phyloP scores from a whole-genome alignment of 2,888 invertebrate genomes.

The Graphium colonna region DNA sequence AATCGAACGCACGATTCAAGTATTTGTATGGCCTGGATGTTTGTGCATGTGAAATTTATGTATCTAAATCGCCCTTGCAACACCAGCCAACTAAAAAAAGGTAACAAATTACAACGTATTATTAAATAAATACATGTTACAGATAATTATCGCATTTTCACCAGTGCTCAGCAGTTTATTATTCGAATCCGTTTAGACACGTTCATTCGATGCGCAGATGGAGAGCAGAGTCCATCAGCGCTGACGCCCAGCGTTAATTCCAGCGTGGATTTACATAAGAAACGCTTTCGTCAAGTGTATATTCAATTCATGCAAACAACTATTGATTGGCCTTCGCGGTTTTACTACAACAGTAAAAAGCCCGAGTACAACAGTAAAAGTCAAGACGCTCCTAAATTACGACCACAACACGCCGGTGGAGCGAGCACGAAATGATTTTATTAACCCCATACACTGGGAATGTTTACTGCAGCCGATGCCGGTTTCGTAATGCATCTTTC shows the following conservation, averaged over 20 bases:
- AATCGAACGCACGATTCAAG: too few species aligned
- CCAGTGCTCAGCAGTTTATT: slow-evolving; percentile 14
- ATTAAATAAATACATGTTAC: too few species aligned
- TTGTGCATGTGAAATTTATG: too few species aligned
- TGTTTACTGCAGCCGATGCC: slow-evolving; percentile 44
- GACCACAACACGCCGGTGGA: slow-evolving; percentile 43
- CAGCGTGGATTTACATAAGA: slow-evolving; percentile 26
- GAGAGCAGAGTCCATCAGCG: too few species aligned
- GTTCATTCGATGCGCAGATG: slow-evolving; percentile 16
- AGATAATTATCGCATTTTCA: too few species aligned
- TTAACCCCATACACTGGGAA: slow-evolving; percentile 53
- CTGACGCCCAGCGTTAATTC: slow-evolving; percentile 13
- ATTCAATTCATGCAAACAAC: slow-evolving; percentile 41
- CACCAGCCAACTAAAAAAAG: too few species aligned
- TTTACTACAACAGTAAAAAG: slow-evolving; percentile 65
- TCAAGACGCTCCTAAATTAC: slow-evolving; percentile 60
- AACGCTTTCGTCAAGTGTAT: slow-evolving; percentile 29
- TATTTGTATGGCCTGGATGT: too few species aligned
- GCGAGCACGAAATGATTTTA: slow-evolving; percentile 66
- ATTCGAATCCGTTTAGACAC: slow-evolving; percentile 7
- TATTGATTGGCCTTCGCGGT: slow-evolving; percentile 56
- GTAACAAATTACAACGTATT: too few species aligned
- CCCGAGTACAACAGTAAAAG: slow-evolving; percentile 65
- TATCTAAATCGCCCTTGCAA: too few species aligned
- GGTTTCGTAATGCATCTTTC: slow-evolving; percentile 30